phyloP scores from a whole-genome alignment of 2,888 invertebrate genomes.

The Gnatocerus cornutus region DNA sequence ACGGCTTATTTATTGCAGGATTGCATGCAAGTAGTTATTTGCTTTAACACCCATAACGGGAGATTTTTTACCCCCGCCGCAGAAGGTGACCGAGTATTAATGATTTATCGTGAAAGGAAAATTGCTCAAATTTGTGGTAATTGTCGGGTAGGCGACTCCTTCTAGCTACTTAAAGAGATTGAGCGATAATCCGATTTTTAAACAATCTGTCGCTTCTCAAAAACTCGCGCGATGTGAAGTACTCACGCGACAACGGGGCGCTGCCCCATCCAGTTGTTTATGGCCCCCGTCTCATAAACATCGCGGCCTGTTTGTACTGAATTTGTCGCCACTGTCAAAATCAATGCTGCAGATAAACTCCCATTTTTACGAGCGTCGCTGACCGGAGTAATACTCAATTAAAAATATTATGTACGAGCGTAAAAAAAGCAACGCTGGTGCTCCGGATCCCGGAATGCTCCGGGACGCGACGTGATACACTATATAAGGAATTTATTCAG shows the following conservation, averaged over 20 bases:
- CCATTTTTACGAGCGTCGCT: slow-evolving; percentile 59
- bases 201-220: too few species aligned
- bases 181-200: too few species aligned
- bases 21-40: slow-evolving; percentile 49
- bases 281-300: slow-evolving; percentile 64
- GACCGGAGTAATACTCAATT: slow-evolving; percentile 63
- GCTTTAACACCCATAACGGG: slow-evolving; percentile 43
- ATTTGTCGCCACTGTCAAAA: slow-evolving; percentile 68
- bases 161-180: too few species aligned
- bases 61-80: slow-evolving; percentile 34
- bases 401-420: slow-evolving; percentile 61
- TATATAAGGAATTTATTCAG: slow-evolving; percentile 50
- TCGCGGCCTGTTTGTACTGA: slow-evolving; percentile 67
- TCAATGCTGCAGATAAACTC: slow-evolving; percentile 65
- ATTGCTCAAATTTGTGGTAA: slow-evolving; percentile 15
- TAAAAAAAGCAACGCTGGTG: slow-evolving; percentile 14
- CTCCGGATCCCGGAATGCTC: slow-evolving; percentile 44
- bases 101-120: slow-evolving; percentile 33
- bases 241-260: slow-evolving; percentile 67
- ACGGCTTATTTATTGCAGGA: slow-evolving; percentile 46
- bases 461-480: slow-evolving; percentile 26
- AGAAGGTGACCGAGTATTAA: slow-evolving; percentile 36
- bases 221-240: slow-evolving; percentile 55
- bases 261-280: slow-evolving; percentile 64
- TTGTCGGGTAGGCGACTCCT: neutral